Base-by-base conservation (phyloP, 2,113 vertebrate species). In the Actenoides lindsayi region DNA sequence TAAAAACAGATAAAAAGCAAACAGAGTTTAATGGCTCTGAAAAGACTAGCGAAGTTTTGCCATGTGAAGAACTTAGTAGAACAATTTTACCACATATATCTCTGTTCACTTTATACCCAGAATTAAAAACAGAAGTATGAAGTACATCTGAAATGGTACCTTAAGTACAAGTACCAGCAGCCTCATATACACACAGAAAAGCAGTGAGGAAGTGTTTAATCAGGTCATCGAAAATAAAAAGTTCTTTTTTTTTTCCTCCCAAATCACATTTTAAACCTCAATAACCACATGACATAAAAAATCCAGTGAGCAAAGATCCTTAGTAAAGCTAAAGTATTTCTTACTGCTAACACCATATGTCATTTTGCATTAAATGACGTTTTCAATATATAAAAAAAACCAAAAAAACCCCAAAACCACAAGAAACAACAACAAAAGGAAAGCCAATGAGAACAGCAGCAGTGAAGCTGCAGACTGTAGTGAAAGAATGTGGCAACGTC, bases 181-280 rank as follows among this genome's bases (percentile, higher is more conserved):
- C 17, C 39, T 71, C 64, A 12, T 25, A 24, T 3, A 33, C 7
- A 60, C 21, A 5, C 6, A 77, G 50, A 74, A 93, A 85, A 91
- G 12, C 0, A 1, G 10, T 6, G 33, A 87, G 21, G 8, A 75
- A 56, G n/a, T 27, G 30, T 94, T 97, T 88, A 18, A 71, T 35
- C 33, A 30, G 56, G 46, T 60, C 56, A 68, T 27, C 91, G 10
- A 56, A 30, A 56, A 89, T 91, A 83, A 91, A 92, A 83, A 86
- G 57, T 25, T 69, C 10, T 23, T 39, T 20, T 64, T 70, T 37
- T 87, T 78, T 56, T 82, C 74, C 51, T 54, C 25, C 41, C 11
- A 7, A 86, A 56, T 67, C 39, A 28, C 28, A 64, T 87, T 93
- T 95, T 75, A 93, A 89, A 81, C 69, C 30, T 88, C 85, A 82